phyloP scores from a whole-genome alignment of 2,797 vertebrate species.

The Columba guinea region DNA sequence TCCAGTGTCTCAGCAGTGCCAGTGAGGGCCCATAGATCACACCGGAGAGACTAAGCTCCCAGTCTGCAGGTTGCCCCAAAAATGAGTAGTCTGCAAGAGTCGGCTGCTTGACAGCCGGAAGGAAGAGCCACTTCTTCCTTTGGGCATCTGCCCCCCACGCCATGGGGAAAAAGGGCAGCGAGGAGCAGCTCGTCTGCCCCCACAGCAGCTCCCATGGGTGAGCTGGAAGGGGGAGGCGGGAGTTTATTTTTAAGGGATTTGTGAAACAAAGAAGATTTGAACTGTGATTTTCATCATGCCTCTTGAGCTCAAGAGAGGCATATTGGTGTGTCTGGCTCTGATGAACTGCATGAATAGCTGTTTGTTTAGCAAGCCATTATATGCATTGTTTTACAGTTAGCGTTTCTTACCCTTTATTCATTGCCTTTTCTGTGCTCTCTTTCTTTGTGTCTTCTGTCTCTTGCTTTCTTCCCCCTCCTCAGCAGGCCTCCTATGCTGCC shows the following conservation, averaged over 20 bases:
- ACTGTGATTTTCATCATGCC: not conserved
- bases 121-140: not conserved
- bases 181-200: not conserved
- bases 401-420: not conserved
- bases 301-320: not conserved
- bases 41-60: not conserved
- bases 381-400: conserved; percentile 46
- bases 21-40: not conserved
- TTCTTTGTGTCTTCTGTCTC: conserved; percentile 58
- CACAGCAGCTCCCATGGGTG: not conserved
- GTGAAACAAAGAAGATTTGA: conserved; percentile 28
- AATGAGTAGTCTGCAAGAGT: accelerated
- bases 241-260: conserved; percentile 20
- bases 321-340: conserved; percentile 27
- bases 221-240: not conserved
- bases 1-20: not conserved
- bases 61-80: not conserved
- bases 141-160: not conserved
- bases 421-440: conserved; percentile 70
- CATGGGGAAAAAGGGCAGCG: not conserved
- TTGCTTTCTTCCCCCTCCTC: conserved; percentile 61
- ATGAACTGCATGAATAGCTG: conserved; percentile 24
- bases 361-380: conserved; percentile 37
- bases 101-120: not conserved
- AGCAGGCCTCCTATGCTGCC: conserved; percentile 91